Conservation (phyloP, 2,888 invertebrate species). For the Meghimatium bilineatum region DNA sequence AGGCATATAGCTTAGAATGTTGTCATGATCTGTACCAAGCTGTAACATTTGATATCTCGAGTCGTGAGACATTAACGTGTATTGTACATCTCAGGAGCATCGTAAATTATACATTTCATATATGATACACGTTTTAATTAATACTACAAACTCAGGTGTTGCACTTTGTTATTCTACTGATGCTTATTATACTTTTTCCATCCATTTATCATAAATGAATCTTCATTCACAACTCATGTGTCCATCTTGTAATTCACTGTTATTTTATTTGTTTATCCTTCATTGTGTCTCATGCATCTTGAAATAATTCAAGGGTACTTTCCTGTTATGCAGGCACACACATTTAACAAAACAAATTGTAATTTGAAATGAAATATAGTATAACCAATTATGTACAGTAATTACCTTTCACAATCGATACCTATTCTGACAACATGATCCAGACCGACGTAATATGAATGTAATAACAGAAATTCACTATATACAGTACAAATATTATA, state of each 20-base stretch:
- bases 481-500: no score
- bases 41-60: background rate
- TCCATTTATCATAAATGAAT: constrained; percentile 32
- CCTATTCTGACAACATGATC: no score
- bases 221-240: background rate
- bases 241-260: background rate
- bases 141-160: constrained; percentile 44
- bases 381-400: no score
- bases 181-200: constrained; percentile 16
- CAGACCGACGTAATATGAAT: no score
- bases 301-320: no score
- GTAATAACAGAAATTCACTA: no score
- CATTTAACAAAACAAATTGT: no score
- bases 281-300: background rate
- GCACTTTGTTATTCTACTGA: constrained; percentile 24
- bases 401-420: no score
- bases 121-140: constrained; percentile 37
- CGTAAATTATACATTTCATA: constrained; percentile 41
- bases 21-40: background rate
- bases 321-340: no score
- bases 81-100: constrained; percentile 45
- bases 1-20: background rate
- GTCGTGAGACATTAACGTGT: background rate
- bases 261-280: background rate
- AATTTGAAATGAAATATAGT: no score